Conservation (phyloP, 2,888 invertebrate species). For the Pseudoips prasinana region DNA sequence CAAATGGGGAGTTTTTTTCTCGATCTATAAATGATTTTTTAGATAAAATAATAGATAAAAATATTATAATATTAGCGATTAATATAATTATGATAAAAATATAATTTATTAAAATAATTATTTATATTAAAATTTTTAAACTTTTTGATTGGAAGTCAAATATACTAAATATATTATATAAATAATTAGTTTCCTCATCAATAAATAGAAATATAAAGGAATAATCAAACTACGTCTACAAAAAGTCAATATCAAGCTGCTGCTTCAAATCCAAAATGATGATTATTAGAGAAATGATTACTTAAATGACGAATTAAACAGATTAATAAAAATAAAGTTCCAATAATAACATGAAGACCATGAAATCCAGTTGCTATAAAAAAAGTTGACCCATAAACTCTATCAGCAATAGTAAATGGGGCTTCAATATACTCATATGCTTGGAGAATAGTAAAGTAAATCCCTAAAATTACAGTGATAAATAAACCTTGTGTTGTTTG, state of each 20-base stretch:
- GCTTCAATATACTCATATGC: slow-evolving; percentile 86
- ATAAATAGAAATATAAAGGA: slow-evolving; percentile 83
- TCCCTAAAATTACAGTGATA: too few species aligned
- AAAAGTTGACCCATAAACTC: slow-evolving; percentile 86
- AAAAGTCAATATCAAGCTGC: slow-evolving; percentile 71
- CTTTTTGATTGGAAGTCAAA: too few species aligned
- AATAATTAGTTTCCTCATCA: slow-evolving; percentile 84
- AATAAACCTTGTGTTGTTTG: too few species aligned
- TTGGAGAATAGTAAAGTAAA: slow-evolving; percentile 85
- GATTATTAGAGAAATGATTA: slow-evolving; percentile 56
- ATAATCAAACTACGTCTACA: too few species aligned
- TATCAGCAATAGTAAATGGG: slow-evolving; percentile 60
- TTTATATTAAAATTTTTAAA: slow-evolving; percentile 82
- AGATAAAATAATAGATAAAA: slow-evolving; percentile 71
- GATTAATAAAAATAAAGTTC: slow-evolving; percentile 53
- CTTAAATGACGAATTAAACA: slow-evolving; percentile 55
- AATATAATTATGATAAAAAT: slow-evolving; percentile 55
- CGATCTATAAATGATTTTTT: slow-evolving; percentile 83
- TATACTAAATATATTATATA: slow-evolving; percentile 88
- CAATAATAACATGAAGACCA: slow-evolving; percentile 86
- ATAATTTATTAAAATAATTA: slow-evolving; percentile 71
- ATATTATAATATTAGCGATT: slow-evolving; percentile 73
- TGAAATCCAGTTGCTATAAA: slow-evolving; percentile 90
- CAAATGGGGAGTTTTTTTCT: slow-evolving; percentile 85
- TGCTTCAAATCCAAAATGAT: slow-evolving; percentile 66